Base-by-base conservation (phyloP, 2,888 invertebrate genomes). In the Ischnus inquisitorius region DNA sequence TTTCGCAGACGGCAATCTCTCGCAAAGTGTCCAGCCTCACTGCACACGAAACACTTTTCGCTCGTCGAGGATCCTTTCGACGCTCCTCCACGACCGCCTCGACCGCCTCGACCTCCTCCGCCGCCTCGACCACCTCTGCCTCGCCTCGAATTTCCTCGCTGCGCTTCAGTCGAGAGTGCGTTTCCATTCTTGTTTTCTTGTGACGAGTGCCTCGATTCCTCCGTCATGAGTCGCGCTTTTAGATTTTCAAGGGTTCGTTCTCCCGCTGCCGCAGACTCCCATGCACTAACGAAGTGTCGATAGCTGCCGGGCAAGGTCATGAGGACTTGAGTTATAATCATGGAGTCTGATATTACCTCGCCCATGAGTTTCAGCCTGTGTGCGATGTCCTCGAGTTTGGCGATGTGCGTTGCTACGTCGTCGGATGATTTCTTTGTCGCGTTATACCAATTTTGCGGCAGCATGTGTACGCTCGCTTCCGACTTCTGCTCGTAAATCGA, bases 401-500 rank as follows among this genome's bases (percentile, higher is more conserved):
- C 84, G 1, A 89, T 86, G 72, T 89, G 87, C 0, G 84, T 84
- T 0, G 82, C 71, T 0, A 89, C 86, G 25, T 87, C 85, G 6
- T 87, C 87, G 8, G 25, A 28, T 0, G 74, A 34, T 25, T 86
- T 48, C 19, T 86, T 88, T 1, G 72, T 68, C 0, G 74, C 54
- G 10, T 69, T 86, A 67, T 78, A 89, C 87, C 87, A 88, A 16
- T 87, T 64, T 68, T 87, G 86, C 22, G 86, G 84, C 12, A 83
- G n/a, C 34, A 83, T 65, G 57, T 89, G 88, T 16, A 88, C 85
- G 25, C 82, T 88, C 1, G 88, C 79, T 54, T 89, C 88, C 0
- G 87, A 86, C 62, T 88, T 89, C n/a, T 88, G 88, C 28, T 91
- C 89, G 64, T 89, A 91, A 0, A 91, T 79, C 1, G 79, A 46